Base-by-base conservation (phyloP, 2,797 vertebrate species). In the Anolis apletophallus region DNA sequence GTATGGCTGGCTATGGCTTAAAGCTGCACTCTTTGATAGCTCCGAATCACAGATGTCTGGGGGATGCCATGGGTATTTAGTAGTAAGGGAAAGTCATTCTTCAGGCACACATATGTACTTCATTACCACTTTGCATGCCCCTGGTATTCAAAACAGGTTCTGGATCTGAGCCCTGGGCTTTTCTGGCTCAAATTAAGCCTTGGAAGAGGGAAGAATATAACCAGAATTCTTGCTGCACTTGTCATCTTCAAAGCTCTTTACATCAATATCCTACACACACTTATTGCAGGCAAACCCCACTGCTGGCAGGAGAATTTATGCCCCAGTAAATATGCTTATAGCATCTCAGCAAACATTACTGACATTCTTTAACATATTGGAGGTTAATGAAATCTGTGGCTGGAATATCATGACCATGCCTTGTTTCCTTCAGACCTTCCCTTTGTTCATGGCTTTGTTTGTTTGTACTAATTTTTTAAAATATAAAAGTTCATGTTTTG, bases 191-290 rank as follows among this genome's bases (percentile, higher is more conserved):
- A 64, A 83, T 87, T 79, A 87, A 87, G 67, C 46, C 57, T 46
- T 84, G 75, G 5, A 76, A 84, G 76, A 67, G 57, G 73, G 40
- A 14, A 73, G 74, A 83, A 55, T 80, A 79, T 87, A 83, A 87
- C 55, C 81, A 80, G 86, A 87, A 84, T 80, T 73, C 76, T 74
- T 87, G 67, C 34, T 87, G 75, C 68, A 36, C 76, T 80, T 87
- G 86, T 79, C 85, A 87, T 78, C 81, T 79, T 87, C 86, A 87
- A 87, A 77, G 73, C 29, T 50, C 34, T 79, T 83, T 83, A 78
- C 64, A 72, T 23, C 64, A 87, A 74, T 34, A 77, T 29, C 54
- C 64, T 79, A 52, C 50, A 78, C 32, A 73, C 68, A 73, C 54
- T 67, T n/a, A 79, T 32, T 87, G 81, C 36, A 73, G 34, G 40